phyloP scores from a whole-genome alignment of 1,140 invertebrate genomes.

The Oedothorax gibbosus region DNA sequence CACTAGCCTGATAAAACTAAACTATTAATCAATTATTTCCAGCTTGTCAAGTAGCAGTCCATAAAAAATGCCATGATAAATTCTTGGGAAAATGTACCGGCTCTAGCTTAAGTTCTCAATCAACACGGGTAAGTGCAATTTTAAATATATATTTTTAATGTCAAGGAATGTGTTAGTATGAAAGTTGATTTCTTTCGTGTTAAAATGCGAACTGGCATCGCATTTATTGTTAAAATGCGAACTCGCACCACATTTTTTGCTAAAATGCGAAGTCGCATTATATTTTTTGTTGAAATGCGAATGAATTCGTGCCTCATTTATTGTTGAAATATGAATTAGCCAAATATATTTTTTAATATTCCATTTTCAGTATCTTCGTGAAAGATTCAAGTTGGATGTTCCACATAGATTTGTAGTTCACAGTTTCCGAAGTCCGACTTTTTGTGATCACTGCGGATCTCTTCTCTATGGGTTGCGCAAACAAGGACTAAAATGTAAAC shows the following conservation, averaged over 20 bases:
- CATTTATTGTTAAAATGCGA: too few relatives aligned
- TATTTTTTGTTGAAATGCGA: neutral
- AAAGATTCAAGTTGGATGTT: constrained; percentile 97
- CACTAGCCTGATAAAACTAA: too few relatives aligned
- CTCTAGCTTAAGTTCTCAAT: constrained; percentile 76
- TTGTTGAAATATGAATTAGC: neutral
- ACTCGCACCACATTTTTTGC: neutral
- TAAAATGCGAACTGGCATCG: too few relatives aligned
- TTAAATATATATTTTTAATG: neutral
- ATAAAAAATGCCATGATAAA: constrained; percentile 94
- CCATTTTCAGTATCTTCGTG: constrained; percentile 68
- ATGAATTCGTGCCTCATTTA: neutral
- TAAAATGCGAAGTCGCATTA: neutral
- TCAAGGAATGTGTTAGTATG: too few relatives aligned
- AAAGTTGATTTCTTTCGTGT: too few relatives aligned
- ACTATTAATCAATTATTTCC: constrained; percentile 65
- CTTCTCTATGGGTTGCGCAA: constrained; percentile 95
- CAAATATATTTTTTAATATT: neutral
- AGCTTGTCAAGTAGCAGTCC: constrained; percentile 96
- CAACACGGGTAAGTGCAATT: constrained; percentile 37
- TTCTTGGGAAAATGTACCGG: constrained; percentile 96
- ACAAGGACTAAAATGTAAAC: constrained; percentile 97
- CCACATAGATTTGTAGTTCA: constrained; percentile 89
- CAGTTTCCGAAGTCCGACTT: constrained; percentile 96
- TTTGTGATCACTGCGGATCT: constrained; percentile 99